Conservation (phyloP, 37 sponge, comb jelly and placozoan genomes). For the Chondrosia reniformis region DNA sequence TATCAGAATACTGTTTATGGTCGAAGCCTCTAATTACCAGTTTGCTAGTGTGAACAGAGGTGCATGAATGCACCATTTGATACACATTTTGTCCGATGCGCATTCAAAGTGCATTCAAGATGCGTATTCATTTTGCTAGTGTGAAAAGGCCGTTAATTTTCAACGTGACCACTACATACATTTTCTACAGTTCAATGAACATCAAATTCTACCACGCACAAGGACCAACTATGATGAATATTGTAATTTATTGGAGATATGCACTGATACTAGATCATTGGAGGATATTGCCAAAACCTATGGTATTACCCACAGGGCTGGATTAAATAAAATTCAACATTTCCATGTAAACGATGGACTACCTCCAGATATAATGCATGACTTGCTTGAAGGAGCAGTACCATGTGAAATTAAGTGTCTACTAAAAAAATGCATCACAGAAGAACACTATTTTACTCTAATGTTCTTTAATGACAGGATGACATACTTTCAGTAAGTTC, state of each 20-base stretch:
- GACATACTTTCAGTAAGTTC: constrained; percentile 10
- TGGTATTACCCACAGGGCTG: constrained; percentile 36
- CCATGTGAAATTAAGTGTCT: constrained; percentile 23
- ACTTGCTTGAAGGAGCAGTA: constrained; percentile 53
- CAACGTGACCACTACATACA: too few species aligned
- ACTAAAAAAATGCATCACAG: neutral
- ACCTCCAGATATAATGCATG: constrained; percentile 70
- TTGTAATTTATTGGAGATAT: neutral
- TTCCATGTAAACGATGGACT: constrained; percentile 67
- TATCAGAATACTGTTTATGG: too few species aligned
- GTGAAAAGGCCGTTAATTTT: too few species aligned
- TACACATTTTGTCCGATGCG: too few species aligned
- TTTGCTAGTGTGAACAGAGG: too few species aligned
- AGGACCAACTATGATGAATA: neutral
- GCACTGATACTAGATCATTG: neutral
- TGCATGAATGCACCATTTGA: too few species aligned
- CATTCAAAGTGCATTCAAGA: too few species aligned
- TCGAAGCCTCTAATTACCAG: too few species aligned
- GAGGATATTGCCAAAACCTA: constrained; percentile 39
- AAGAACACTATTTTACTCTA: constrained; percentile 25
- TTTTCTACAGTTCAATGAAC: constrained; percentile 7
- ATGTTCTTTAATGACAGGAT: constrained; percentile 25
- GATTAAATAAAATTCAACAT: constrained; percentile 40
- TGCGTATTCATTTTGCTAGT: too few species aligned
- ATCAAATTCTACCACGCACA: neutral